phyloP scores from a whole-genome alignment of 2,113 vertebrate species.

The Motacilla tschutschensis region DNA sequence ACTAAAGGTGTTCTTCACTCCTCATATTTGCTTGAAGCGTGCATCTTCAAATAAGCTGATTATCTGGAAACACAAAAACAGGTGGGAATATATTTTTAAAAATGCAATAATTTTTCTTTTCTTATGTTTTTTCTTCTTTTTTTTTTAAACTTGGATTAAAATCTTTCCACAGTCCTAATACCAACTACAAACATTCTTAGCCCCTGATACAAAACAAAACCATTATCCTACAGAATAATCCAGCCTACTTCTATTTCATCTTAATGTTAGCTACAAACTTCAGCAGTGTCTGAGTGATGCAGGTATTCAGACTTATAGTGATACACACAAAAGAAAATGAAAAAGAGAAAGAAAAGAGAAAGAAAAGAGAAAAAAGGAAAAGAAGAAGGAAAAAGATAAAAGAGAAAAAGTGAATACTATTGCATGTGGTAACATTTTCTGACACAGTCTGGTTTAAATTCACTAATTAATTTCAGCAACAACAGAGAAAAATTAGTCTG shows the following conservation, averaged over 20 bases:
- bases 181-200: neutral
- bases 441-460: neutral
- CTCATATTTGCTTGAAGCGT: neutral
- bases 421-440: neutral
- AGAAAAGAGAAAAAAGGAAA: neutral
- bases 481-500: neutral
- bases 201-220: neutral
- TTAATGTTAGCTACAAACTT: neutral
- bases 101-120: neutral
- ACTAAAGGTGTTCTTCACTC: accelerated
- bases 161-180: neutral
- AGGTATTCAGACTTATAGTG: neutral
- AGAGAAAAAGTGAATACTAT: neutral
- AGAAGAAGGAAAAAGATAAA: accelerated
- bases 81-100: neutral
- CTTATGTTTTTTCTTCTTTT: too few species aligned
- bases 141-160: neutral
- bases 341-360: neutral
- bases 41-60: neutral
- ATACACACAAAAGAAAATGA: neutral
- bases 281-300: neutral
- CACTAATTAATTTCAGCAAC: neutral
- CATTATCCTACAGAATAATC: neutral
- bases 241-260: neutral
- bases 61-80: neutral